Evolutionary conservation across 2,888 invertebrate genomes (phyloP), one percentile per base, ranked within the genome.

Genomic region (Amblyteles armatorius): DNA sequence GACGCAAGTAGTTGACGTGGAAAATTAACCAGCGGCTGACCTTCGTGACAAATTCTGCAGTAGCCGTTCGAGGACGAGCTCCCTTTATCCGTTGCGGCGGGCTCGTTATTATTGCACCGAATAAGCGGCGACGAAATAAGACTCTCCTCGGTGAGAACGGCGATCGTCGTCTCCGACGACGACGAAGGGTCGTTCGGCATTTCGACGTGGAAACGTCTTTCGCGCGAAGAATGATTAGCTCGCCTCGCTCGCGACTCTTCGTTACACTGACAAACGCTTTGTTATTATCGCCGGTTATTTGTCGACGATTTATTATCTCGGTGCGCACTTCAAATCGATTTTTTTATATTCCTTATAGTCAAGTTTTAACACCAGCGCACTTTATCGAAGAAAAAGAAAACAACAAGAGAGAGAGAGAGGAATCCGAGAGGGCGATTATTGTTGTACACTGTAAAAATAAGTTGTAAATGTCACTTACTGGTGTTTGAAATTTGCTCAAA

Each of bases 41-140:
- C 94, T 89, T 95, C 95, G 89, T 95, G 95, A 88, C 95, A 95
- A 83, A 95, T 95, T 67, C 95, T 93, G 88, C 95, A 95, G 50
- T 80, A 73, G 29, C 87, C 11, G 19, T 52, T 50, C 5, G 88
- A 87, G 3, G 68, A 50, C 26, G 87, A 79, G 72, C 82, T 88
- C n/a, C 63, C 83, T 78, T 90, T 89, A 11, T 90, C 90, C 63
- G 83, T 72, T 55, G 86, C 67, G 13, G 73, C 67, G n/a, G 52
- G 22, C 3, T 19, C 33, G 63, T 68, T 40, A 40, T 86, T 68
- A 44, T 79, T 79, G 63, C 29, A 69, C 13, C 48, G 48, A 65
- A 71, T 19, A 22, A 69, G 67, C 13, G 60, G 11, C 57, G 78
- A 60, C 76, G 77, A 74, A 74, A 69, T 40, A 63, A 76, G 9